phyloP scores from a whole-genome alignment of 2,797 vertebrate species.

The Leuciscus waleckii region DNA sequence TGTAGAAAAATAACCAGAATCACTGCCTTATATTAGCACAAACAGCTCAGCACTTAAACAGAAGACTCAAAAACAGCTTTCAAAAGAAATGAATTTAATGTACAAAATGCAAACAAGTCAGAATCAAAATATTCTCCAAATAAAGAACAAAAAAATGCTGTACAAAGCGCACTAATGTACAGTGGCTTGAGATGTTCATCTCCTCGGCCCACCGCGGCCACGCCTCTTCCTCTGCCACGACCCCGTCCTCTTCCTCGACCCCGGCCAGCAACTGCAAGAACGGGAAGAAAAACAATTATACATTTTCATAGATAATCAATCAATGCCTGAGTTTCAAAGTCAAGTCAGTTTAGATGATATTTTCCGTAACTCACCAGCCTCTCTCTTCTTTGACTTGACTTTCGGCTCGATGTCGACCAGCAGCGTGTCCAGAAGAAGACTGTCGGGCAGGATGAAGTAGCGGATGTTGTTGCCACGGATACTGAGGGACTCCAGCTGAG shows the following conservation, averaged over 20 bases:
- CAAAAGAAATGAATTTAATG: conserved; percentile 73
- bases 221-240: conserved; percentile 82
- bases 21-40: not conserved
- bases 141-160: conserved; percentile 70
- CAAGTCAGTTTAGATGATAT: not conserved
- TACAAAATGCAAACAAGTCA: conserved; percentile 73
- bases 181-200: conserved; percentile 70
- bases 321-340: not conserved
- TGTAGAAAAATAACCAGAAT: conserved; percentile 15
- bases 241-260: conserved; percentile 82
- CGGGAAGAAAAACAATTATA: not conserved
- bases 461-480: conserved; percentile 99
- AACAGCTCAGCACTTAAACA: conserved; percentile 37
- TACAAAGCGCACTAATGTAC: conserved; percentile 73
- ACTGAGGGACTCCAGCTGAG: conserved; percentile 95
- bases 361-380: conserved; percentile 85
- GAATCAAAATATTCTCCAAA: conserved; percentile 66
- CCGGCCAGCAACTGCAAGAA: conserved; percentile 76
- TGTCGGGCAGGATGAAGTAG: conserved; percentile 98
- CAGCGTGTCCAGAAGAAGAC: conserved; percentile 95
- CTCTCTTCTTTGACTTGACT: conserved; percentile 97
- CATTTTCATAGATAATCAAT: not conserved
- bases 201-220: conserved; percentile 81
- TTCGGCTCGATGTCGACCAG: conserved; percentile 97
- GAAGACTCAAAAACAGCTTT: conserved; percentile 55